Evolutionary conservation across 2,888 invertebrate genomes (phyloP), one percentile per base, ranked within the genome.

Genomic region (Clostera curtula): DNA sequence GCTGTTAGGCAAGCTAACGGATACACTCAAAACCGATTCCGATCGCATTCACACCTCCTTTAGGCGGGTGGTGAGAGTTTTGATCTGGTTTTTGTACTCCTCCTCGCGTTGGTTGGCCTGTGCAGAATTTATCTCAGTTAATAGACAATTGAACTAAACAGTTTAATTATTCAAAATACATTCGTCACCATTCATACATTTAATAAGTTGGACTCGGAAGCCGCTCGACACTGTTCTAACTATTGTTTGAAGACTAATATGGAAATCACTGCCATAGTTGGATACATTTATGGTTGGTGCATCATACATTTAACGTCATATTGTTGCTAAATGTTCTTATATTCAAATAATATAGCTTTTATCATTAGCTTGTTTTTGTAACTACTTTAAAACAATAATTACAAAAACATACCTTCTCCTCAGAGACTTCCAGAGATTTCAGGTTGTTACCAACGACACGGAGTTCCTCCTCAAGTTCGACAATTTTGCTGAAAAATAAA

Each of bases 391-490:
- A 29, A 22, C 29, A 38, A 17, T 27, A 36, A 34, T 42, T n/a
- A n/a, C n/a, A n/a, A n/a, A n/a, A n/a, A n/a, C 85, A 85, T 91
- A 97, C 97, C 95, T 97, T 98, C 87, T 98, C 97, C 88, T 98
- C 98, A 68, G 96, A 97, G 76, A 99, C 98, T 89, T 99, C 99
- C 77, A 99, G 93, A 76, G 98, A 99, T 88, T 99, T 99, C 89
- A 99, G 90, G 91, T 99, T 99, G 93, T 99, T 99, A 79, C 98
- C 98, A 83, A 99, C 98, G 70, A 99, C 98, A 82, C 98, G 96
- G 84, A 99, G 91, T 86, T 99, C 98, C 84, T 99, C 99, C 86
- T 99, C 99, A 88, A 99, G 93, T 88, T 99, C 98, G 83, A 98
- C 96, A 88, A 99, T 98, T 93, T 99, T 99, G 87, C 95, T 95